Percentiles rank a stretch among this genome's conserved stretches.
Conservation (phyloP, 2,888 invertebrate genomes). For the Drosophila austrosaltans region DNA sequence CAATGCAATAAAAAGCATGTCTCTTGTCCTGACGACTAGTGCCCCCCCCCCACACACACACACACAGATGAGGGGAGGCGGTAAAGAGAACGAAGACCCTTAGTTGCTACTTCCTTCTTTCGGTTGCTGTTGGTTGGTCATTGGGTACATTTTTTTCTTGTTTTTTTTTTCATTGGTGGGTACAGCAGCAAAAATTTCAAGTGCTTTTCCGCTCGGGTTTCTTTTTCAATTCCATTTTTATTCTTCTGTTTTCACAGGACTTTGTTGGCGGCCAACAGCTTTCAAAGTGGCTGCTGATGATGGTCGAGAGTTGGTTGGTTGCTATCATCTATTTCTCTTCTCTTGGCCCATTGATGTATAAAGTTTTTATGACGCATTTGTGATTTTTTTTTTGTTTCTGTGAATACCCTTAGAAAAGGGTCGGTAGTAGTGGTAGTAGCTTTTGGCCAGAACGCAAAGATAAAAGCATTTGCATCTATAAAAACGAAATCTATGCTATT, state of each 20-base stretch:
- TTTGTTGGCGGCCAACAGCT: constrained; percentile 60
- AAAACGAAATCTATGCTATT: too few relatives aligned
- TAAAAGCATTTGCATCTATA: too few relatives aligned
- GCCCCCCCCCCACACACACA: background rate
- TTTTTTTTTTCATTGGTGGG: background rate
- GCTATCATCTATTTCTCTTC: constrained; percentile 12
- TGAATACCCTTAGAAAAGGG: constrained; percentile 13
- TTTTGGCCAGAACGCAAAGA: constrained; percentile 18
- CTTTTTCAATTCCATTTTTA: constrained; percentile 11
- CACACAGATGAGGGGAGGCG: background rate
- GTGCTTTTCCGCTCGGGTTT: constrained; percentile 41
- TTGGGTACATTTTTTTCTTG: constrained; percentile 50
- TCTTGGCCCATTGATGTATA: constrained; percentile 64
- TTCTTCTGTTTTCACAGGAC: constrained; percentile 47
- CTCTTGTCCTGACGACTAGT: constrained; percentile 30
- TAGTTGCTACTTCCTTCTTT: constrained; percentile 15
- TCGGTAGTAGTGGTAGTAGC: constrained; percentile 5
- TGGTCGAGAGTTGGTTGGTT: constrained; percentile 56
- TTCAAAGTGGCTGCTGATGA: constrained; percentile 56
- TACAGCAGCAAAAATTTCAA: constrained; percentile 55
- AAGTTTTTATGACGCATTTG: constrained; percentile 77
- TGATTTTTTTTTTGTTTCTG: constrained; percentile 57
- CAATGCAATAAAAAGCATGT: constrained; percentile 59
- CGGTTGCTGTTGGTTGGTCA: constrained; percentile 17
- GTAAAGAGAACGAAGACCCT: background rate